Conservation (phyloP, 2,888 invertebrate genomes). For the Chrysina gloriosa region DNA sequence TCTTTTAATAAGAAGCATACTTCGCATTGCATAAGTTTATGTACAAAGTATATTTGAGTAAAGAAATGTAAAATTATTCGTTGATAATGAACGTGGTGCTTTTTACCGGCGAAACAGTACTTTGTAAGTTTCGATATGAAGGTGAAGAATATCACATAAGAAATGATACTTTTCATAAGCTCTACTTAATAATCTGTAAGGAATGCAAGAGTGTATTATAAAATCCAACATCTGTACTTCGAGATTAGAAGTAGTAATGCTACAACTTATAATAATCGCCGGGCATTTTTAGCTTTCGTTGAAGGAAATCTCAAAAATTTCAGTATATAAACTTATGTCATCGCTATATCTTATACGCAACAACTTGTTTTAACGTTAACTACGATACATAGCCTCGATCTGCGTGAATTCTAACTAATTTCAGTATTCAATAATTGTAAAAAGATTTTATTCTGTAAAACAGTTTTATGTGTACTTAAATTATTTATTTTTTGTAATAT, state of each 20-base stretch:
- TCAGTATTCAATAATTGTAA: conserved; percentile 32
- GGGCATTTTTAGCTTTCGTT: no score
- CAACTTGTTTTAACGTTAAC: conserved; percentile 17
- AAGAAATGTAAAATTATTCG: no score
- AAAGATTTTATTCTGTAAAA: conserved; percentile 34
- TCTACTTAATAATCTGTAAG: no score
- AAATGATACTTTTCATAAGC: no score
- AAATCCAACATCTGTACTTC: no score
- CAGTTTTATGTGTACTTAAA: conserved; percentile 40
- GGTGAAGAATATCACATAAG: no score
- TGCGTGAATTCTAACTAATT: conserved; percentile 10
- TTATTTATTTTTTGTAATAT: conserved; percentile 42
- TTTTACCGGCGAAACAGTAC: no score
- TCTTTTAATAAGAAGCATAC: conserved; percentile 24
- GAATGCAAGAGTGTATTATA: no score
- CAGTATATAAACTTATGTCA: neutral
- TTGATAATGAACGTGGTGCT: no score
- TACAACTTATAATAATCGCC: no score
- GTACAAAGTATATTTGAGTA: conserved; percentile 8
- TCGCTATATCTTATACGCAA: conserved; percentile 18
- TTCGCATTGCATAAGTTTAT: neutral
- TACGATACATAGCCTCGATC: conserved; percentile 12
- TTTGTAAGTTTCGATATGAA: no score
- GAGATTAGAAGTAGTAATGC: no score
- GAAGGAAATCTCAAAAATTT: neutral